Evolutionary conservation across 2,797 vertebrate species (phyloP), one percentile per base, ranked within the genome.

Genomic region (Remorina albescens): DNA sequence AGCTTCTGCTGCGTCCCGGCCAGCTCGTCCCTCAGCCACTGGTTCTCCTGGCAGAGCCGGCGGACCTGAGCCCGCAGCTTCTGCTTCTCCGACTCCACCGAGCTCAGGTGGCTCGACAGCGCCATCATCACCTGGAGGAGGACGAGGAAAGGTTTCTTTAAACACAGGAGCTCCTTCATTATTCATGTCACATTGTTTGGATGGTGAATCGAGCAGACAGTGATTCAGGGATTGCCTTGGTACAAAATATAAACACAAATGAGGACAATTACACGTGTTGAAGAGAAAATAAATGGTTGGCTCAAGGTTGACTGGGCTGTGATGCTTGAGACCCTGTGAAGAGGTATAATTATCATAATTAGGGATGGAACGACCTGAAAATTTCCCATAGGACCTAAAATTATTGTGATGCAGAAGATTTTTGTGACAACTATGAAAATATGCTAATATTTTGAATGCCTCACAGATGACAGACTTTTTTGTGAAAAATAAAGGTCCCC

Each of bases 71-170:
- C 97, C 0, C 97, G 95, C 36, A 99, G 91, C 91, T 99, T 99
- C 93, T 99, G 98, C 92, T 99, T 99, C 94, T 99, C 98, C 0
- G 98, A 99, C 91, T 99, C 97, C 86, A 99, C 97, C 0, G 97
- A 96, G 39, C 96, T 98, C 91, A 99, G 93, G 81, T 99, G 98
- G 92, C 93, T 96, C 13, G 98, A 98, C 78, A 99, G 87, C 0
- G 98, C 97, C 96, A 99, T 98, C 98, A 99, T 99, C 92, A 99
- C 97, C 98, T 99, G 87, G 30, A 42, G 2, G 30, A 23, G 56
- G 8, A 46, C 47, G 2, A 6, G 6, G 18, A 6, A 6, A 0
- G 2, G 11, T 6, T 47, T 2, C 25, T 44, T 47, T 44, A 12
- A 23, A 59, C 26, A 16, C 4, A 0, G 21, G 18, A 58, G 39